phyloP scores from a whole-genome alignment of 2,888 invertebrate genomes.

The Quadroppia sp. region DNA sequence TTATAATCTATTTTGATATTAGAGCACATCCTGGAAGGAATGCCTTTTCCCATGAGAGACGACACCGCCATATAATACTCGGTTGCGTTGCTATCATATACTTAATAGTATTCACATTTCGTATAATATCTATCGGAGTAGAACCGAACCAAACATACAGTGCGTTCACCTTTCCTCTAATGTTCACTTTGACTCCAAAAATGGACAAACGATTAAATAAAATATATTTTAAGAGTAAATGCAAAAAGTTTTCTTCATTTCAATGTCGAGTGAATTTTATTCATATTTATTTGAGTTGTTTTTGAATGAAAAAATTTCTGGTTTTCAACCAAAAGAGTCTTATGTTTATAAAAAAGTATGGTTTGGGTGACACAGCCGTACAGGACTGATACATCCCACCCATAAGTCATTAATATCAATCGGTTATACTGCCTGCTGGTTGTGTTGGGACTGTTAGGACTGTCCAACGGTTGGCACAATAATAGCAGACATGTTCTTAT shows the following conservation, averaged over 20 bases:
- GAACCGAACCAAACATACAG: conserved; percentile 28
- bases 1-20: conserved; percentile 35
- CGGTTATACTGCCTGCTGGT: conserved; percentile 37
- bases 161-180: conserved; percentile 26
- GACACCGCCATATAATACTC: conserved; percentile 36
- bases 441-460: conserved; percentile 27
- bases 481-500: conserved; percentile 28
- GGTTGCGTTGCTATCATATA: neutral
- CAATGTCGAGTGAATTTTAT: neutral
- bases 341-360: conserved; percentile 6
- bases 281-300: neutral
- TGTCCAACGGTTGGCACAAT: conserved; percentile 31
- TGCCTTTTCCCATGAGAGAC: conserved; percentile 38
- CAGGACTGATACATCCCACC: conserved; percentile 31
- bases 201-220: conserved; percentile 20
- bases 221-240: neutral
- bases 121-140: conserved; percentile 35
- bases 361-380: conserved; percentile 25
- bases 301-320: neutral
- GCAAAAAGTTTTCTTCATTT: too few species aligned
- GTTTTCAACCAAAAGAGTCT: conserved; percentile 7
- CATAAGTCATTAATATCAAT: conserved; percentile 39
- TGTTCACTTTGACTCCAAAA: conserved; percentile 24
- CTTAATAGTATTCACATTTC: conserved; percentile 33
- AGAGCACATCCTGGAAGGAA: conserved; percentile 33